A percentile compares a stretch with the other conserved stretches of the same genome.
These are phyloP conservation scores for Thaumatotibia leucotreta DNA, from an alignment of 1,140 invertebrate species.

Conservation along the genomic window DNA sequence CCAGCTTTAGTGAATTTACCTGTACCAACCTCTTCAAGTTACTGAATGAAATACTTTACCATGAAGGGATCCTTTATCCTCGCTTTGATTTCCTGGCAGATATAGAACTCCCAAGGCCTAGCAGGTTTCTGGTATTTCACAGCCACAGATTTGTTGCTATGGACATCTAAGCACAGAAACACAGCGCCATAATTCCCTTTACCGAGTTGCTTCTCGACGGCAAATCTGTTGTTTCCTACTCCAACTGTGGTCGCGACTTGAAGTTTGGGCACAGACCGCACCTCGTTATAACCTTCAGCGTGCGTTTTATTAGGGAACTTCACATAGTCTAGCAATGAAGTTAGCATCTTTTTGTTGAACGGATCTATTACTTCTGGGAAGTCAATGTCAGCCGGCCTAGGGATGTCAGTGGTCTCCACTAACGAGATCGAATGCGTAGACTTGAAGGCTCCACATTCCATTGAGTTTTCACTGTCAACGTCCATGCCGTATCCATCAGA, in stretches of 20 bases:
- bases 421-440: conserved; percentile 70
- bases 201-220: conserved; percentile 83
- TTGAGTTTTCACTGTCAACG: conserved; percentile 74
- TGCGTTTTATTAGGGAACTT: conserved; percentile 78
- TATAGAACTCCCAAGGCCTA: conserved; percentile 89
- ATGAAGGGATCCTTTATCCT: conserved; percentile 83
- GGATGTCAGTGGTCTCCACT: conserved; percentile 70
- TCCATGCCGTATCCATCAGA: conserved; percentile 72
- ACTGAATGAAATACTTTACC: conserved; percentile 64
- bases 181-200: conserved; percentile 87
- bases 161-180: conserved; percentile 79
- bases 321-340: conserved; percentile 75
- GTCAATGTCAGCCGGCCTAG: conserved; percentile 67
- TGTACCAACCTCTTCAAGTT: background rate
- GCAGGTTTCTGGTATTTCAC: conserved; percentile 87
- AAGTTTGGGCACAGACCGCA: conserved; percentile 66
- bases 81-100: conserved; percentile 84
- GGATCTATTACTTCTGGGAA: conserved; percentile 76
- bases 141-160: conserved; percentile 80
- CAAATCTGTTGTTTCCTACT: conserved; percentile 78
- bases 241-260: conserved; percentile 51
- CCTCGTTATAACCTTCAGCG: conserved; percentile 65
- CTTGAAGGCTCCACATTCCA: conserved; percentile 70
- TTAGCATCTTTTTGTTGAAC: conserved; percentile 75
- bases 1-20: too few species aligned